Evolutionary conservation across 1,140 invertebrate genomes (phyloP).

Genomic region (Drosophila takahashii): DNA sequence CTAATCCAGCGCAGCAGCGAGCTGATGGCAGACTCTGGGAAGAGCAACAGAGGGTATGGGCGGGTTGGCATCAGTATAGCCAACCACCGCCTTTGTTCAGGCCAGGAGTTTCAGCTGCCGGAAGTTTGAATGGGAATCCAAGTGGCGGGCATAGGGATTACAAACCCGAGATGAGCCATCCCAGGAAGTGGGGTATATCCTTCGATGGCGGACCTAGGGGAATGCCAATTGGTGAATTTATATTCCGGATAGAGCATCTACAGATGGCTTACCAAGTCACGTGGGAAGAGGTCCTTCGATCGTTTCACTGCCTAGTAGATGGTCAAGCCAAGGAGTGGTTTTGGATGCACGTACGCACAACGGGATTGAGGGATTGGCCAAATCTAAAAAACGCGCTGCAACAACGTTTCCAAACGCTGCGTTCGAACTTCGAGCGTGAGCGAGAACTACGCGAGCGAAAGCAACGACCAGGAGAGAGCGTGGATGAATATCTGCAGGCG

Average conservation of each 20-base stretch:
- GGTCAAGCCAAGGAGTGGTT: conserved; percentile 1
- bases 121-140: neutral
- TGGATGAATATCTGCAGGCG: too few relatives aligned
- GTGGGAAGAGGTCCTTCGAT: conserved; percentile 1
- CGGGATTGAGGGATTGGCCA: neutral
- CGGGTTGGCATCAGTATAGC: conserved; percentile 1
- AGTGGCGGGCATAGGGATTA: neutral
- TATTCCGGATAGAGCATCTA: neutral
- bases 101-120: neutral
- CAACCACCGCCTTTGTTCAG: conserved; percentile 1
- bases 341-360: conserved; percentile 1
- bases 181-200: neutral
- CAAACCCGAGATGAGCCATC: neutral
- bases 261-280: neutral
- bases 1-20: neutral
- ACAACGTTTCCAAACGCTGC: neutral
- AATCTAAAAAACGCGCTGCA: neutral
- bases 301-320: neutral
- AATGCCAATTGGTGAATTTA: neutral
- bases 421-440: too few relatives aligned
- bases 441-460: too few relatives aligned
- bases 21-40: neutral
- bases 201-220: neutral
- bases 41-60: neutral
- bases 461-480: too few relatives aligned